Evolutionary conservation across 1,140 invertebrate species (phyloP).

Genomic region (Pemphigus obesinymphae): DNA sequence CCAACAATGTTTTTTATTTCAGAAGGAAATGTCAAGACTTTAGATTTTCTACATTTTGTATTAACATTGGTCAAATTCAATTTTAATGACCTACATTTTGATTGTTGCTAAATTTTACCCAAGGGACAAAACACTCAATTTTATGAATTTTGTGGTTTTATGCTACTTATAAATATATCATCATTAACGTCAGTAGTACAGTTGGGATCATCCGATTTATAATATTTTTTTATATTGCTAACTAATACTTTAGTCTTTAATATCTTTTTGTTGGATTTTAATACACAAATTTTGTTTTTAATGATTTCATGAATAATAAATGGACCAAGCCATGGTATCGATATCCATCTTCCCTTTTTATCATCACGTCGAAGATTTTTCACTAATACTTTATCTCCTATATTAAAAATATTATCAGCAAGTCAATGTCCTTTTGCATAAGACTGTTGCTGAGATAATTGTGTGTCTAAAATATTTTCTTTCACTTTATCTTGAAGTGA

Average conservation of each 20-base stretch:
- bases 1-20: too few relatives aligned
- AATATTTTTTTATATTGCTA: not conserved
- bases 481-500: not conserved
- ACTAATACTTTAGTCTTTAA: not conserved
- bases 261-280: not conserved
- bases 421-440: not conserved
- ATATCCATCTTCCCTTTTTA: not conserved
- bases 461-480: not conserved
- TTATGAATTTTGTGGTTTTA: not conserved
- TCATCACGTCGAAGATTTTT: not conserved
- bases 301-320: not conserved
- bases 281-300: not conserved
- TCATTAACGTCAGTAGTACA: not conserved
- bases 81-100: not conserved
- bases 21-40: too few relatives aligned
- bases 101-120: not conserved
- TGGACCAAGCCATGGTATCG: not conserved
- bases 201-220: not conserved
- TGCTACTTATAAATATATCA: not conserved
- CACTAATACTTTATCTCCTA: not conserved
- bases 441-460: not conserved
- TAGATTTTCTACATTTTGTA: too few relatives aligned
- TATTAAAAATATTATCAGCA: not conserved
- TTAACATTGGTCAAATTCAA: not conserved
- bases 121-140: not conserved